phyloP scores from a whole-genome alignment of 2,797 vertebrate genomes.

The Nannoperca australis region DNA sequence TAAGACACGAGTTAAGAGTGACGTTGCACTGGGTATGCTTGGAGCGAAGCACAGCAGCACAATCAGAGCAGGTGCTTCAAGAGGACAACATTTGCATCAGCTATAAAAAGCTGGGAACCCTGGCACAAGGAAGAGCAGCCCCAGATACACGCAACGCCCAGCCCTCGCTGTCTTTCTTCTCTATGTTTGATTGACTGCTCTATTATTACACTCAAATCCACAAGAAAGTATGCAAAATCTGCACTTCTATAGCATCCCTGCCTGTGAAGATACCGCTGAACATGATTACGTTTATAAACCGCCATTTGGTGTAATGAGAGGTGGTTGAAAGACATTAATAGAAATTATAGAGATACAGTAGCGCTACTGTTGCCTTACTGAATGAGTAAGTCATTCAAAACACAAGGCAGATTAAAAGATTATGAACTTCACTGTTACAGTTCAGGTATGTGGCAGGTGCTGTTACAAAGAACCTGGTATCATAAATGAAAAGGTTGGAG shows the following conservation, averaged over 20 bases:
- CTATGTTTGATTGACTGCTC: conserved; percentile 8
- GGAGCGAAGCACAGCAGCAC: conserved; percentile 16
- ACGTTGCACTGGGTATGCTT: background rate
- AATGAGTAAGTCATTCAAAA: background rate
- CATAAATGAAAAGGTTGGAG: background rate
- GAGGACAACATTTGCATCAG: conserved; percentile 62
- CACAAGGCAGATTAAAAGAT: background rate
- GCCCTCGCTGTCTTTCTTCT: conserved; percentile 1
- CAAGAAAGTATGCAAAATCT: conserved; percentile 52
- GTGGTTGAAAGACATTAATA: background rate
- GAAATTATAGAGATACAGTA: background rate
- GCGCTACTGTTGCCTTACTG: background rate
- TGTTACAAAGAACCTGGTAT: conserved; percentile 1
- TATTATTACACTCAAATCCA: conserved; percentile 43
- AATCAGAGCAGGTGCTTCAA: conserved; percentile 54
- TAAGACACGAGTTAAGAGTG: background rate
- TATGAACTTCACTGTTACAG: background rate
- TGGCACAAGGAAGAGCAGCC: conserved; percentile 48
- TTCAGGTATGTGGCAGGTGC: background rate
- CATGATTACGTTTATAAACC: background rate
- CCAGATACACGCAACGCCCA: background rate
- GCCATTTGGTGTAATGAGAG: background rate
- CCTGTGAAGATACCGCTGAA: conserved; percentile 2
- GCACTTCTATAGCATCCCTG: conserved; percentile 9
- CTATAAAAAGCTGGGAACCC: conserved; percentile 65